These are phyloP conservation scores for Neodiprion virginianus DNA, from an alignment of 1,140 invertebrate species.

Conservation along the genomic window DNA sequence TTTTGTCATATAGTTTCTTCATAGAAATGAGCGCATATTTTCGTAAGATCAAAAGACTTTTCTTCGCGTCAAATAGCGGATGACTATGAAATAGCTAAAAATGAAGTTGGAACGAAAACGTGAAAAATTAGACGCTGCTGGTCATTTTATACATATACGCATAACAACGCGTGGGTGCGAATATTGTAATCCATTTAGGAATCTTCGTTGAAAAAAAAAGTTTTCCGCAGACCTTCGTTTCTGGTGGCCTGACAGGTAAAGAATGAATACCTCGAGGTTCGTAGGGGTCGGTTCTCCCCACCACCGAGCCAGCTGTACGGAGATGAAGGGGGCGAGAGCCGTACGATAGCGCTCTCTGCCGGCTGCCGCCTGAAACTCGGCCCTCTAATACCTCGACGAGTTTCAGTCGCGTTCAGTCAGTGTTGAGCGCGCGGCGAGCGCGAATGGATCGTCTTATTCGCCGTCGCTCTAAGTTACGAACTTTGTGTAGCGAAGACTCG, in stretches of 20 bases:
- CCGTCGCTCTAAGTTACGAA: conserved; percentile 2
- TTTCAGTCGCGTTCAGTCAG: conserved; percentile 42
- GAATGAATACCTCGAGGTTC: background rate
- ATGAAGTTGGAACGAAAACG: no score
- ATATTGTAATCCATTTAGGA: background rate
- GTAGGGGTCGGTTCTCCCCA: background rate
- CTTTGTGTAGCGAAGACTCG: background rate
- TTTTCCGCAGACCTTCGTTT: background rate
- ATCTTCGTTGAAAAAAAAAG: background rate
- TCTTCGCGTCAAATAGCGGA: no score
- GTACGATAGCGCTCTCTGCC: background rate
- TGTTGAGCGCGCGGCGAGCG: conserved; percentile 44
- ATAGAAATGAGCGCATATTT: no score
- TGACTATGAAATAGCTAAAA: no score
- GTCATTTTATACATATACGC: background rate
- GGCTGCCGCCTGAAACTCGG: background rate
- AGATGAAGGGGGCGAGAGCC: background rate
- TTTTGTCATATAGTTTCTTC: no score
- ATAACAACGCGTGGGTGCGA: background rate
- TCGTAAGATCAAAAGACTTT: no score
- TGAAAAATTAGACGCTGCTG: no score
- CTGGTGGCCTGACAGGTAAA: background rate
- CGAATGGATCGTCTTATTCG: conserved; percentile 23
- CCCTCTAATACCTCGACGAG: conserved; percentile 25
- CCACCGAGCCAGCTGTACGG: background rate